A percentile compares a stretch with the other conserved stretches of the same genome.
phyloP scores from a whole-genome alignment of 2,888 invertebrate genomes.

The Morinoia aosen region DNA sequence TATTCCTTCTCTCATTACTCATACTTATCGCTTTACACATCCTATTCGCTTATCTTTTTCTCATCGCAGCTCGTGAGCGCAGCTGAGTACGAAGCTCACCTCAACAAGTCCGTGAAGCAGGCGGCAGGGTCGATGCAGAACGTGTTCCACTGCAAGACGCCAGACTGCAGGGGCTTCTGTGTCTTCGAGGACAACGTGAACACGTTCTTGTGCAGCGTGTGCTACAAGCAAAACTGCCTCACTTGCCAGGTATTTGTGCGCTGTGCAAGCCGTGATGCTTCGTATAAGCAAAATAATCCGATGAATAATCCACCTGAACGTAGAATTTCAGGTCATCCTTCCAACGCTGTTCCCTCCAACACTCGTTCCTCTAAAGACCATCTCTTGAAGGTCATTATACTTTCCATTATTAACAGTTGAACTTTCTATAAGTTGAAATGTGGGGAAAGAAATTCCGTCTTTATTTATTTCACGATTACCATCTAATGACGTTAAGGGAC shows the following conservation, averaged over 20 bases:
- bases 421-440: too few species aligned
- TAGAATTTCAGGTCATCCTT: neutral
- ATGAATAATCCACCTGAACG: neutral
- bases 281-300: neutral
- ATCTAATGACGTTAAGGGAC: too few species aligned
- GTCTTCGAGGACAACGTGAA: slow-evolving; percentile 89
- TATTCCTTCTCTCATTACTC: too few species aligned
- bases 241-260: slow-evolving; percentile 82
- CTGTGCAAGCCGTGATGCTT: too few species aligned
- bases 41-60: too few species aligned
- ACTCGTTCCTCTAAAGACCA: neutral
- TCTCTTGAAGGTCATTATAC: neutral
- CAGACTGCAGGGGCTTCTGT: slow-evolving; percentile 91
- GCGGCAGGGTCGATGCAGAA: slow-evolving; percentile 83
- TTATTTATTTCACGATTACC: too few species aligned
- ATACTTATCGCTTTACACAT: too few species aligned
- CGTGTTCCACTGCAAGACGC: slow-evolving; percentile 91
- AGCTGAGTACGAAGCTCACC: slow-evolving; percentile 83
- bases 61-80: slow-evolving; percentile 77
- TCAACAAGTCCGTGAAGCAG: slow-evolving; percentile 83
- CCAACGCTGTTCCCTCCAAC: neutral
- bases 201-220: slow-evolving; percentile 87
- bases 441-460: too few species aligned
- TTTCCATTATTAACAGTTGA: too few species aligned
- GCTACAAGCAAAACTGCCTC: slow-evolving; percentile 84